Base-by-base conservation (phyloP, 2,888 invertebrate genomes). In the Sicus ferrugineus region DNA sequence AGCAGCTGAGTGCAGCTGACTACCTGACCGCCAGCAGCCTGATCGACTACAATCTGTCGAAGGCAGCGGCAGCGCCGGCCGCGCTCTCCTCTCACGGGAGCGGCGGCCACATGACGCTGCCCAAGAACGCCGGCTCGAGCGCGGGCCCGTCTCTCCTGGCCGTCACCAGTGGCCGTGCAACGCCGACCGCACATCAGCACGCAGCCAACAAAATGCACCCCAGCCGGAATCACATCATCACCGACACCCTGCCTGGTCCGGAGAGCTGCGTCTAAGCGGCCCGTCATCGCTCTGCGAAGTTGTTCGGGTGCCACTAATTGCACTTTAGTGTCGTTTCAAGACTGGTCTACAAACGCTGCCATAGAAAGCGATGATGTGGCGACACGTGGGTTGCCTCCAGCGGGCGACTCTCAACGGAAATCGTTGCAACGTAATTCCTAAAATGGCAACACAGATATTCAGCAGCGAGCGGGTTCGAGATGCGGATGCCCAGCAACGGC, bases 241-340 rank as follows among this genome's bases (percentile, higher is more conserved):
- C 94, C 65, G 93, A 94, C 83, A 91, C 93, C 76, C 89, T 94
- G 84, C 94, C 94, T 34, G 94, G 94, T 72, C 94, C 94, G 52
- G 94, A 94, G 85, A 94, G 94, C 87, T 94, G 94, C 87, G 94
- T 94, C 83, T 94, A 90, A 89, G 74, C 38, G 16, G 64, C 38
- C 19, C 11, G 38, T 1, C n/a, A 16, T n/a, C 3, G 14, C 42
- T 38, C 38, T 42, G 5, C 7, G 14, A 42, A 42, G n/a, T n/a
- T n/a, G n/a, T n/a, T n/a, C n/a, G n/a, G n/a, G n/a, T n/a, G 11
- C 34, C 11, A 5, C 6, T 42, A 62, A 19, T 28, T 26, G 62
- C 23, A 48, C 14, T 21, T 48, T 48, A 46, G 34, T 21, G 48
- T 46, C 28, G 46, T 26, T 48, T 48, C 19, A 62, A 48, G 48